Conservation (phyloP, 2,797 vertebrate species). For the Sebastes iracundus region DNA sequence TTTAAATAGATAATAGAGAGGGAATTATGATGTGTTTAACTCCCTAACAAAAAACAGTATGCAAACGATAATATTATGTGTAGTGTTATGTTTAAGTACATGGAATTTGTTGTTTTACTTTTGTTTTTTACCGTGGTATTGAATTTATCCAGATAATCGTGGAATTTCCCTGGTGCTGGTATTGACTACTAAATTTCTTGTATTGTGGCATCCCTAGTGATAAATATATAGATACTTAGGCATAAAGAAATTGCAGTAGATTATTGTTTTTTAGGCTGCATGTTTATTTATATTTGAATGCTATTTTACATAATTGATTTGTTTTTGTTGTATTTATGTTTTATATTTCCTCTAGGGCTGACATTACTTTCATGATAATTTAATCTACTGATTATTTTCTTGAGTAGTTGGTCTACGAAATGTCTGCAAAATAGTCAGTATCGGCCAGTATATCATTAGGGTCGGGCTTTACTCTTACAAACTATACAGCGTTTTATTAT, state of each 20-base stretch:
- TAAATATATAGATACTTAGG: neutral
- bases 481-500: conserved; percentile 5
- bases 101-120: too few species aligned
- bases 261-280: neutral
- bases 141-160: fast-evolving
- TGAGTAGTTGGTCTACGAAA: neutral
- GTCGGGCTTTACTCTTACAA: neutral
- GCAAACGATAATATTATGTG: too few species aligned
- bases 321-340: neutral
- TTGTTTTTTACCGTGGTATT: too few species aligned
- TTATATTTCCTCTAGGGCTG: neutral
- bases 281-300: neutral
- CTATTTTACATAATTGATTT: neutral
- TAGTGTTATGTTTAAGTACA: too few species aligned
- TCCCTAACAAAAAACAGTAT: too few species aligned
- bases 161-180: too few species aligned
- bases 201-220: too few species aligned
- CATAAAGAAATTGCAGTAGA: neutral
- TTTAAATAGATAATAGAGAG: too few species aligned
- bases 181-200: too few species aligned
- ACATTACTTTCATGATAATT: neutral
- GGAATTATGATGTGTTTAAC: too few species aligned
- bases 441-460: neutral
- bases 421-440: neutral
- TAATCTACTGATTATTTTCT: neutral